Conservation (phyloP, 2,797 vertebrate species). For the Glyptemys insculpta region DNA sequence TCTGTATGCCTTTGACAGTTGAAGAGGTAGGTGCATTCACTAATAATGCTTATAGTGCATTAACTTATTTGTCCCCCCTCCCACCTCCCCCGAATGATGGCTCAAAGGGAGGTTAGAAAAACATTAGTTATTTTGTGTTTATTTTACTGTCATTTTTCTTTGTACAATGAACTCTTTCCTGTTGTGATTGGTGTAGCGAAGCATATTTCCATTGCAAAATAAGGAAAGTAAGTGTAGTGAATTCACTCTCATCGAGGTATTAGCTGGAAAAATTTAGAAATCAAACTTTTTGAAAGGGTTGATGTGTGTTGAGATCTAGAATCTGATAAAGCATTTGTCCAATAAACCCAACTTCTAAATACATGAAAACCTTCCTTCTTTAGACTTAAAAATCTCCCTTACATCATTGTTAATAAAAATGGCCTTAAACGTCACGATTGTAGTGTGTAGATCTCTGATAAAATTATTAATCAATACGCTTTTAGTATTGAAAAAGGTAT, state of each 20-base stretch:
- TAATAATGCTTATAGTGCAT: neutral
- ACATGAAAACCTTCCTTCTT: conserved; percentile 1
- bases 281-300: neutral
- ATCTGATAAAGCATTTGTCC: neutral
- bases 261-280: neutral
- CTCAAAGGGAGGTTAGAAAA: neutral
- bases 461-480: conserved; percentile 1
- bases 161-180: neutral
- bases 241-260: conserved; percentile 10
- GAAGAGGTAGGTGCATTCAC: conserved; percentile 90
- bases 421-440: conserved; percentile 2
- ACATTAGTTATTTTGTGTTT: neutral
- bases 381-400: conserved; percentile 20
- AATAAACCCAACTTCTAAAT: conserved; percentile 33
- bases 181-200: conserved; percentile 12
- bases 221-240: conserved; percentile 32
- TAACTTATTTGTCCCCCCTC: neutral
- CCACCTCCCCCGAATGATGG: neutral
- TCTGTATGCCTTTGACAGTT: conserved; percentile 97
- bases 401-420: neutral
- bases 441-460: neutral
- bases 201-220: conserved; percentile 52
- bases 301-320: conserved; percentile 21
- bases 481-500: neutral
- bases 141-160: conserved; percentile 43